Evolutionary conservation across 2,113 vertebrate species (phyloP).

Genomic region (Peromyscus maniculatus): DNA sequence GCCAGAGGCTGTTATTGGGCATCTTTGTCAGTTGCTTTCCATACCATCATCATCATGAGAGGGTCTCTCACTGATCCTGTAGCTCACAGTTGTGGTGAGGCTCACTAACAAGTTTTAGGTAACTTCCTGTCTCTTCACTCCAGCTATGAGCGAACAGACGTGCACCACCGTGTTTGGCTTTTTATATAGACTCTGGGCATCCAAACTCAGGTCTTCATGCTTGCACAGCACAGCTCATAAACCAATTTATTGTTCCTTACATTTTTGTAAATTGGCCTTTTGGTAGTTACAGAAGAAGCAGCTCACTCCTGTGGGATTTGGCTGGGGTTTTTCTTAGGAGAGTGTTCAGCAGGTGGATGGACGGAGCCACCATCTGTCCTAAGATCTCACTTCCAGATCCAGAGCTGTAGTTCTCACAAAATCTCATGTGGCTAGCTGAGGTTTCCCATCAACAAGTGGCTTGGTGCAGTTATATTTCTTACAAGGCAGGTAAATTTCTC

Average conservation of each 20-base stretch:
- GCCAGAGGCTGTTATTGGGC: neutral
- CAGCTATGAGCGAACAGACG: neutral
- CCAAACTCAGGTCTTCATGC: neutral
- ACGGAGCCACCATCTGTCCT: too few relatives aligned
- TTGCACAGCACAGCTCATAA: neutral
- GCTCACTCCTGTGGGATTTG: neutral
- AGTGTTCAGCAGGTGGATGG: too few relatives aligned
- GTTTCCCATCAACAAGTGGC: too few relatives aligned
- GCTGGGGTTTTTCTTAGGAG: neutral
- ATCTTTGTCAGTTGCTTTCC: neutral
- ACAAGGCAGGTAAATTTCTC: neutral
- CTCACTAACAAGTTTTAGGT: neutral
- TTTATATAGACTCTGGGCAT: neutral
- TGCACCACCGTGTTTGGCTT: too few relatives aligned
- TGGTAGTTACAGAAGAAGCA: neutral
- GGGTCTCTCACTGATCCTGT: neutral
- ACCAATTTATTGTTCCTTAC: neutral
- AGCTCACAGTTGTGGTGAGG: neutral
- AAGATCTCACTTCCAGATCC: neutral
- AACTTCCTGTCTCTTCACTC: neutral
- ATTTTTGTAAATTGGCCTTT: too few relatives aligned
- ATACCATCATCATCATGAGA: neutral
- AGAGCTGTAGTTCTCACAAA: too few relatives aligned
- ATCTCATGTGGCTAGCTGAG: fast-evolving
- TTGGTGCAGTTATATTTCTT: neutral